These are phyloP conservation scores for Drosophila macrothrix DNA, from an alignment of 2,888 invertebrate genomes.

Conservation along the genomic window DNA sequence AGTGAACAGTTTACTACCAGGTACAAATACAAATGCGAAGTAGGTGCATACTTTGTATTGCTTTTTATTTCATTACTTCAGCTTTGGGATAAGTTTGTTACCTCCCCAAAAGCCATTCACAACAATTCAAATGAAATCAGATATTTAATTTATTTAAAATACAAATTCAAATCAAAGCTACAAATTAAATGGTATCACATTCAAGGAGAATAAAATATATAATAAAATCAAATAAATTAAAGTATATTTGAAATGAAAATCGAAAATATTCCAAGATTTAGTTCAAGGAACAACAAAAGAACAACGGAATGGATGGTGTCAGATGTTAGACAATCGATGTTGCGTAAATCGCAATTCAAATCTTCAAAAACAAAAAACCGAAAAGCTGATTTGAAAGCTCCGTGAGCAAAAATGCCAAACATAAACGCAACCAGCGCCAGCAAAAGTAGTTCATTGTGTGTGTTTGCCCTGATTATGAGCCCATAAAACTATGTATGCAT, in stretches of 20 bases:
- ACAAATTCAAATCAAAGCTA: background rate
- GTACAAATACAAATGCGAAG: background rate
- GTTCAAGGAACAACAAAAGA: background rate
- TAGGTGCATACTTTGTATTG: background rate
- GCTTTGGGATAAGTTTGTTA: background rate
- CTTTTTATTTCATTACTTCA: too few species aligned
- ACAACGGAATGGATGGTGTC: background rate
- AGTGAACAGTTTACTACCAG: background rate
- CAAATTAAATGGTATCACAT: background rate
- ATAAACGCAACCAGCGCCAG: background rate
- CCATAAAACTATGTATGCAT: background rate
- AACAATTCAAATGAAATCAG: background rate
- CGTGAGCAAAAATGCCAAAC: background rate
- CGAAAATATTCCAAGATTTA: background rate
- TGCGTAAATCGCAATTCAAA: background rate
- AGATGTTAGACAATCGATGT: background rate
- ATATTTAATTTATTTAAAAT: background rate
- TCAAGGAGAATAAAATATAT: background rate
- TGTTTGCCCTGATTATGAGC: slow-evolving; percentile 1
- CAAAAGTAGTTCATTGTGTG: background rate
- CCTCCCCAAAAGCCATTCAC: background rate
- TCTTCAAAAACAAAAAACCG: background rate
- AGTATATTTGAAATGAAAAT: background rate
- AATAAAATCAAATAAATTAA: background rate
- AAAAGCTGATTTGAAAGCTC: background rate